Conservation (phyloP, 2,888 invertebrate genomes). For the Synanthedon andrenaeformis region DNA sequence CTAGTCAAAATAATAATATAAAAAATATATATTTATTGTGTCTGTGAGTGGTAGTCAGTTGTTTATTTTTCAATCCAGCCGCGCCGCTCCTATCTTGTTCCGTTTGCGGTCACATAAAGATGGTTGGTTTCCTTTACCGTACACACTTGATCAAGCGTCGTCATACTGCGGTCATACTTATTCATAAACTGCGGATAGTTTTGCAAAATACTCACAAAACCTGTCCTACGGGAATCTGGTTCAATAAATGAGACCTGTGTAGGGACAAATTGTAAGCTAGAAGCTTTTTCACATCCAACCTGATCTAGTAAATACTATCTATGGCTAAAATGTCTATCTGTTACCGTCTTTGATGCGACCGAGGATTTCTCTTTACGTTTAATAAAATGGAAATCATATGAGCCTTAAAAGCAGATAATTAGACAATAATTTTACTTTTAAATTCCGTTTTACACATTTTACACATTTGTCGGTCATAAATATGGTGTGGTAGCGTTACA, state of each 20-base stretch:
- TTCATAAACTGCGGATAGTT: conserved; percentile 18
- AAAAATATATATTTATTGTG: no score
- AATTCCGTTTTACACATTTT: background rate
- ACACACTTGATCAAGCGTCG: conserved; percentile 9
- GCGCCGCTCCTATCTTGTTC: no score
- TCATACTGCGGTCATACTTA: conserved; percentile 16
- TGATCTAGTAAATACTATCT: conserved; percentile 1
- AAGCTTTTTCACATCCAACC: conserved; percentile 1
- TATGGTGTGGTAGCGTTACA: background rate
- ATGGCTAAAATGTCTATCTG: conserved; percentile 2
- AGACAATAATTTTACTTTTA: background rate
- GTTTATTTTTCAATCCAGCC: no score
- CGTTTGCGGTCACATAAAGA: no score
- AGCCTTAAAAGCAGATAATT: background rate
- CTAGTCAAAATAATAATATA: no score
- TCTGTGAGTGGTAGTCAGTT: no score
- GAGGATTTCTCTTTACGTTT: background rate
- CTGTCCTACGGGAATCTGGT: conserved; percentile 21
- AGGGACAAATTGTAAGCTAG: conserved; percentile 14
- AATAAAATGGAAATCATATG: background rate
- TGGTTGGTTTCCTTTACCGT: conserved; percentile 3
- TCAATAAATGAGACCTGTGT: conserved; percentile 14
- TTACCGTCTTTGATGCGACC: background rate
- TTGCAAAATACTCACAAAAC: conserved; percentile 20
- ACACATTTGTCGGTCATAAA: background rate